Evolutionary conservation across 2,888 invertebrate species (phyloP), one percentile per base, ranked within the genome.

Genomic region (Melanargia galathea): DNA sequence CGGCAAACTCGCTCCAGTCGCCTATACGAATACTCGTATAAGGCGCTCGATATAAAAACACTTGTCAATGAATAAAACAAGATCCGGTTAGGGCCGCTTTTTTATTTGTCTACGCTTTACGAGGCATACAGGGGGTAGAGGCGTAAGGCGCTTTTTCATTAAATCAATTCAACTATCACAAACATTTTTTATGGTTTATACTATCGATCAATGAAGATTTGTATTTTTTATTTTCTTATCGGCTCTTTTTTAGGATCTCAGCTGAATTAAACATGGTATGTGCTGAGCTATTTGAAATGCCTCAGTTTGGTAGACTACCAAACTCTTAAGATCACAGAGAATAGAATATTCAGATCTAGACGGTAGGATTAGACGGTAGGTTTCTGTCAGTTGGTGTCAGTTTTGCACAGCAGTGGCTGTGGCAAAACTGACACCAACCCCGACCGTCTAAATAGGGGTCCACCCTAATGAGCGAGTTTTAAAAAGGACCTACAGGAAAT

Each of bases 1-100:
- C 51, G 0, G 18, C 11, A 33, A 35, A 38, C 54, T 33, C 16
- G 24, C 38, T 46, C 24, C 22, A 49, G 30, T 51, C 26, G 49
- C 20, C 7, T 33, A 6, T n/a, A n/a, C 48, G 48, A 43, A 8
- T 43, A 16, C 18, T 11, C 24, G 18, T 18, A 35, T 22, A 18
- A 60, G 24, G 60, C 46, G 30, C 20, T 22, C 22, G 45, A 54
- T 46, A 45, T 45, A 60, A 63, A 58, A 46, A 59, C 58, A 58
- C 40, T 59, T 59, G 52, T 63, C 63, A 59, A 63, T 63, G 58
- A 63, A 63, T 63, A 63, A 52, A 63, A 58, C 63, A 58, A 22
- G 52, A 58, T 45, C 52, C 22, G 22, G 24, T 48, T 48, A 24
- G 48, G n/a, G n/a, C 48, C 22, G 7, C 33, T 16, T 54, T 38